These are phyloP conservation scores for Hipparchia sbordonii DNA, from an alignment of 2,888 invertebrate species.

Conservation along the genomic window DNA sequence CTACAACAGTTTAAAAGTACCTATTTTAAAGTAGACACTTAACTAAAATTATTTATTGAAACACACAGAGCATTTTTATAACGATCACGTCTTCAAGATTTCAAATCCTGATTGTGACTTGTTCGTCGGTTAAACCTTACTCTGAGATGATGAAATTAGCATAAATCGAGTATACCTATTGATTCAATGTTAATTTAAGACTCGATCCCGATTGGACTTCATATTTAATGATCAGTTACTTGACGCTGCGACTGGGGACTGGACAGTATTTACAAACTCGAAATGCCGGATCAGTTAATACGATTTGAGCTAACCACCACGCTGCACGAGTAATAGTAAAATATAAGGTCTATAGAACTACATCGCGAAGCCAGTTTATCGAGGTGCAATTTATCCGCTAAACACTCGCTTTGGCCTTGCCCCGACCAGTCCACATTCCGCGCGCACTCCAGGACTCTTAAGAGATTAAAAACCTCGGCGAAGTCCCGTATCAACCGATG, in stretches of 20 bases:
- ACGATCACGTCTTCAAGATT: conserved; percentile 39
- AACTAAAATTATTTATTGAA: too few species aligned
- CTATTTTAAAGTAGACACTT: too few species aligned
- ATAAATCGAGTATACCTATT: background rate
- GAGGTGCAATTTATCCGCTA: conserved; percentile 74
- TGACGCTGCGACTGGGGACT: conserved; percentile 31
- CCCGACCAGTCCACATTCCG: conserved; percentile 70
- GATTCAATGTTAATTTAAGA: conserved; percentile 35
- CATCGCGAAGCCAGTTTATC: conserved; percentile 66
- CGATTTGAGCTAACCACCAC: conserved; percentile 62
- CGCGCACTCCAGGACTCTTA: conserved; percentile 64
- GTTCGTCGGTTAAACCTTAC: too few species aligned
- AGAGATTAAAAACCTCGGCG: conserved; percentile 60
- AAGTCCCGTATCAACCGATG: conserved; percentile 42
- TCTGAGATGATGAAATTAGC: too few species aligned
- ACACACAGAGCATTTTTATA: conserved; percentile 34
- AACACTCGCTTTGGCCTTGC: conserved; percentile 70
- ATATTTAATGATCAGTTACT: conserved; percentile 37
- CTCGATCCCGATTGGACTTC: conserved; percentile 26
- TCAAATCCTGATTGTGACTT: conserved; percentile 35
- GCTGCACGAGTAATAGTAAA: conserved; percentile 61
- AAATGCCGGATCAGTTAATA: conserved; percentile 54
- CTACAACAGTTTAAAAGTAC: too few species aligned
- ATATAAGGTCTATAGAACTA: conserved; percentile 57
- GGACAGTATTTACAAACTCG: conserved; percentile 46